These are phyloP conservation scores for Xenopus laevis DNA, from an alignment of 2,113 vertebrate species.

Conservation along the genomic window DNA sequence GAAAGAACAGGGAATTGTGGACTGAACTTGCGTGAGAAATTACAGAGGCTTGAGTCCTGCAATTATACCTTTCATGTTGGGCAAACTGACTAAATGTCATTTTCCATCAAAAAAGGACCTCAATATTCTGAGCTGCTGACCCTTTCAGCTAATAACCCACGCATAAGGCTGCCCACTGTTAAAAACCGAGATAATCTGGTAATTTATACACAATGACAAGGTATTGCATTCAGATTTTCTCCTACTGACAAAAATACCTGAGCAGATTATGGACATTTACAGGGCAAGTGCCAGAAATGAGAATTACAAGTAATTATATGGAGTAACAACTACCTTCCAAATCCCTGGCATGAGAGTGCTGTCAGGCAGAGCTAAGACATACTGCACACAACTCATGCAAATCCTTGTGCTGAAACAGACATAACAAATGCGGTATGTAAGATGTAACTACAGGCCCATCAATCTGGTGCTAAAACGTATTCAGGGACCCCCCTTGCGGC, in stretches of 20 bases:
- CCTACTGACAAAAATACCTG: background rate
- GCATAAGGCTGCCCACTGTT: background rate
- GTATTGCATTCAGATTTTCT: background rate
- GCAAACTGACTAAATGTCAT: background rate
- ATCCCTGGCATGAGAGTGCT: too few relatives aligned
- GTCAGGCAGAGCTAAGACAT: too few relatives aligned
- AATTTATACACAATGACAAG: background rate
- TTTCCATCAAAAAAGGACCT: background rate
- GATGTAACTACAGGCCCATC: too few relatives aligned
- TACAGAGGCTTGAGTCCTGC: background rate
- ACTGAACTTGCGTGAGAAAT: background rate
- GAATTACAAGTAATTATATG: slow-evolving; percentile 5
- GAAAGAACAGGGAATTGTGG: background rate
- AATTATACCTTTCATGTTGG: slow-evolving; percentile 8
- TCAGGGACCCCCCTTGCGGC: too few relatives aligned
- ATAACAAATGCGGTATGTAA: too few relatives aligned
- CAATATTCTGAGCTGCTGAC: background rate
- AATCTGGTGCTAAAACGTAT: too few relatives aligned
- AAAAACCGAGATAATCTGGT: slow-evolving; percentile 9
- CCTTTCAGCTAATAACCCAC: background rate
- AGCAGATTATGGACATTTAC: background rate
- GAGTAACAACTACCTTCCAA: too few relatives aligned
- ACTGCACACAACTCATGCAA: too few relatives aligned
- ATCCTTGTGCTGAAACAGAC: too few relatives aligned
- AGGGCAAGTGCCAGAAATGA: slow-evolving; percentile 10